Evolutionary conservation across 1,140 invertebrate genomes (phyloP), one percentile per base, ranked within the genome.

Genomic region (Drosophila rhopaloa): DNA sequence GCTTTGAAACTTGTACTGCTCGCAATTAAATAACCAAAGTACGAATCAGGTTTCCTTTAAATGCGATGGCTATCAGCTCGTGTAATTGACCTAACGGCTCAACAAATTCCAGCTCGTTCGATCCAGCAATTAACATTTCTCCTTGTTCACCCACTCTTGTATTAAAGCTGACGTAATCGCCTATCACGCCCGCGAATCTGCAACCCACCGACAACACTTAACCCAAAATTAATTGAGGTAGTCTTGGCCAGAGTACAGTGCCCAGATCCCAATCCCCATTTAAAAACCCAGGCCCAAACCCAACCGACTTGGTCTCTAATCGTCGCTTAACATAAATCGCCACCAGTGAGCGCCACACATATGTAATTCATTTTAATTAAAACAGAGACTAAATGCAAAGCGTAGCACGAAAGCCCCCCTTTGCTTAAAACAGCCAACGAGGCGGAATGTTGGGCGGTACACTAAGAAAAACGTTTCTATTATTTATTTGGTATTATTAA

Each of bases 311-410:
- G 62, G 59, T 48, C 60, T 77, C 67, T 80, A 88, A 90, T 80
- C 72, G 84, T 44, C 85, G 85, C 81, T 90, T 90, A 83, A 76
- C 82, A 86, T 70, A 82, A 83, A 86, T 85, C 73, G 81, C 81
- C 81, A 51, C 35, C 38, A 62, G 66, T 76, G 76, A 54, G 61
- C 59, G 59, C 63, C 80, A 62, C 71, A 76, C 60, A 75, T 48
- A 37, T 85, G 82, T 81, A 81, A 85, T 84, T 84, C 84, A 68
- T 65, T 73, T 79, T 57, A 65, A 76, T 77, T 77, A 78, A 81
- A 82, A 82, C 81, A 66, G 59, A 82, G 73, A 78, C 62, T 74
- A 79, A 79, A 72, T 80, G 79, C 73, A 62, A 70, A 53, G 54
- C 19, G 59, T 53, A 76, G 55, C 54, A 59, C 58, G 71, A 57